Evolutionary conservation across 2,888 invertebrate species (phyloP).

Genomic region (Caenorhabditis wallacei): DNA sequence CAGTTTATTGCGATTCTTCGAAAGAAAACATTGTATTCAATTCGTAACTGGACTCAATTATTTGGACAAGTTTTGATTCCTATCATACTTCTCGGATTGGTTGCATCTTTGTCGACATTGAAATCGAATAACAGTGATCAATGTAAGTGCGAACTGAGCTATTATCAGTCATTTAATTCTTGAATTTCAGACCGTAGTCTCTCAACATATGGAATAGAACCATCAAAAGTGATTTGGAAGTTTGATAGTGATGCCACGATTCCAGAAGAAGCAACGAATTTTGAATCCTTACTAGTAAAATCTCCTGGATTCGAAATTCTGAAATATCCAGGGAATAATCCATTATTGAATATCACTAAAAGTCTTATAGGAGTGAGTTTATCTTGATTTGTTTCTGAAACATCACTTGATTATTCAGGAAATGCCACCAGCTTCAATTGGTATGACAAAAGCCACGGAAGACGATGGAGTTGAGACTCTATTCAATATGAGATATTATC

Average conservation of each 20-base stretch:
- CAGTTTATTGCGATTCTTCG: constrained; percentile 62
- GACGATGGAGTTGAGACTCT: constrained; percentile 15
- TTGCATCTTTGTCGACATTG: constrained; percentile 49
- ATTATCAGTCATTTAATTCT: not conserved
- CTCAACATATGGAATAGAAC: constrained; percentile 25
- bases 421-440: constrained; percentile 57
- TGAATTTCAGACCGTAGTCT: constrained; percentile 35
- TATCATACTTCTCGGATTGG: constrained; percentile 59
- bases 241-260: constrained; percentile 10
- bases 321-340: not conserved
- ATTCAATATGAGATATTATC: constrained; percentile 50
- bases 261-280: constrained; percentile 24
- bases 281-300: constrained; percentile 22
- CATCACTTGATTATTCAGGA: too few relatives aligned
- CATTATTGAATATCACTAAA: constrained; percentile 42
- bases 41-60: constrained; percentile 63
- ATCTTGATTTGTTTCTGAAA: too few relatives aligned
- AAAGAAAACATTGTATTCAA: constrained; percentile 59
- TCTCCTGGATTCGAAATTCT: constrained; percentile 24
- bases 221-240: constrained; percentile 50
- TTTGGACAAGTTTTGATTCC: constrained; percentile 67
- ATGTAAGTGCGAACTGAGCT: constrained; percentile 22
- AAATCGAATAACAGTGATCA: constrained; percentile 57
- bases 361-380: constrained; percentile 45
- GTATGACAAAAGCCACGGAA: constrained; percentile 10